Conservation (phyloP, 1,140 invertebrate species). For the Drosophila aff. region DNA sequence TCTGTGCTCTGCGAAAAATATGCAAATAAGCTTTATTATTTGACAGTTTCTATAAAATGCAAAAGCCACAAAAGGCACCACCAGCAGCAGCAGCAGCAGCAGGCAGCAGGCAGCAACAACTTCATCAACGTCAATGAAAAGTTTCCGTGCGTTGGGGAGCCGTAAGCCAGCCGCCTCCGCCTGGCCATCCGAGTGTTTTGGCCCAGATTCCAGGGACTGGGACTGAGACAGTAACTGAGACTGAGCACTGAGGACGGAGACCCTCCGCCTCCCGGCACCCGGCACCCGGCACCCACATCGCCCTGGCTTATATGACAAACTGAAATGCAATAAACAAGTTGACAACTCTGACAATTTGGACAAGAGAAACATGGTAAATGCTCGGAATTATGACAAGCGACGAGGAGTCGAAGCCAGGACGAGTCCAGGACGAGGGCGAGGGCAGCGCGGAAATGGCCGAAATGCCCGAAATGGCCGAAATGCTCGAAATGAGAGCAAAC, state of each 20-base stretch:
- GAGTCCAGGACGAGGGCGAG: not conserved
- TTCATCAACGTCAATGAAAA: constrained; percentile 68
- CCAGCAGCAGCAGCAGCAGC: constrained; percentile 20
- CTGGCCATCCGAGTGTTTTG: constrained; percentile 36
- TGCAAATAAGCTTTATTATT: constrained; percentile 67
- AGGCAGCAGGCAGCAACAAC: constrained; percentile 41
- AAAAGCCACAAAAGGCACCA: constrained; percentile 61
- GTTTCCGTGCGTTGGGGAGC: constrained; percentile 27
- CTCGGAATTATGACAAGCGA: constrained; percentile 67
- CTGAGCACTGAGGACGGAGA: too few relatives aligned
- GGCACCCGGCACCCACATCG: constrained; percentile 16
- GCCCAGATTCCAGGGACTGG: constrained; percentile 1
- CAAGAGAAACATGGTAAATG: constrained; percentile 75
- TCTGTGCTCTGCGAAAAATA: constrained; percentile 40
- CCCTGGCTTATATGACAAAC: constrained; percentile 59
- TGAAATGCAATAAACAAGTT: constrained; percentile 76
- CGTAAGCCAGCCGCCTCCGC: constrained; percentile 26
- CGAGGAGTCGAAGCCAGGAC: constrained; percentile 47
- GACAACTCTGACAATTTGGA: constrained; percentile 75
- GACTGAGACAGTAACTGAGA: not conserved
- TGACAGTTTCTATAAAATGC: constrained; percentile 69
- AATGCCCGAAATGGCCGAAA: constrained; percentile 9
- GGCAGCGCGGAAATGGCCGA: not conserved
- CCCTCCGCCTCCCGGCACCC: not conserved
- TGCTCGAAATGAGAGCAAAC: constrained; percentile 37